Conservation (phyloP, 2,888 invertebrate species). For the Apodemia mormo region DNA sequence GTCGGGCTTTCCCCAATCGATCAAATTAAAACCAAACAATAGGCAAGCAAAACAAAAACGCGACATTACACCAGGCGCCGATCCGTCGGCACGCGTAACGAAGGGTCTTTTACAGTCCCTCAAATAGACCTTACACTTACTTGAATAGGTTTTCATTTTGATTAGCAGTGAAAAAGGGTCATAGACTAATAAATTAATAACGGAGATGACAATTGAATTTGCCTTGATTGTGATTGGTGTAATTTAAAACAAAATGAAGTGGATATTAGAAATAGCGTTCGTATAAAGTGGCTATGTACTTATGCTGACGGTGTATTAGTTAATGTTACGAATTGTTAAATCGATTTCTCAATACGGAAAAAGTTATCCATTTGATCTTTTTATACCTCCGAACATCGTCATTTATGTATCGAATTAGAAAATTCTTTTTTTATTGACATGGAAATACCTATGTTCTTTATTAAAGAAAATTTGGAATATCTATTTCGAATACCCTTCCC, state of each 20-base stretch:
- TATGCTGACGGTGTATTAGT: too few relatives aligned
- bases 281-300: neutral
- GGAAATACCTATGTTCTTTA: too few relatives aligned
- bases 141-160: conserved; percentile 22
- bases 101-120: conserved; percentile 28
- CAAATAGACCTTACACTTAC: conserved; percentile 27
- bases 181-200: conserved; percentile 33
- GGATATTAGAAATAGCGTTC: conserved; percentile 2
- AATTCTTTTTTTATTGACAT: too few relatives aligned
- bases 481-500: too few relatives aligned
- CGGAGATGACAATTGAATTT: conserved; percentile 33
- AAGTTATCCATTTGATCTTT: too few relatives aligned
- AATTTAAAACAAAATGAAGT: neutral
- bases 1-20: conserved; percentile 15
- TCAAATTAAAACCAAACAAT: conserved; percentile 30
- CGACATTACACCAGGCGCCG: conserved; percentile 42
- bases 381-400: too few relatives aligned
- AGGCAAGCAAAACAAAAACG: conserved; percentile 30
- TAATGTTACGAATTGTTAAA: too few relatives aligned
- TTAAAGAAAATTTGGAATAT: too few relatives aligned
- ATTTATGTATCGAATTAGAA: too few relatives aligned
- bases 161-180: conserved; percentile 17
- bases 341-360: too few relatives aligned
- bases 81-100: conserved; percentile 41
- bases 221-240: conserved; percentile 28